A percentile compares a stretch with the other conserved stretches of the same genome.
These are phyloP conservation scores for Enteromius argenteus DNA, from an alignment of 2,797 vertebrate genomes.

Conservation along the genomic window DNA sequence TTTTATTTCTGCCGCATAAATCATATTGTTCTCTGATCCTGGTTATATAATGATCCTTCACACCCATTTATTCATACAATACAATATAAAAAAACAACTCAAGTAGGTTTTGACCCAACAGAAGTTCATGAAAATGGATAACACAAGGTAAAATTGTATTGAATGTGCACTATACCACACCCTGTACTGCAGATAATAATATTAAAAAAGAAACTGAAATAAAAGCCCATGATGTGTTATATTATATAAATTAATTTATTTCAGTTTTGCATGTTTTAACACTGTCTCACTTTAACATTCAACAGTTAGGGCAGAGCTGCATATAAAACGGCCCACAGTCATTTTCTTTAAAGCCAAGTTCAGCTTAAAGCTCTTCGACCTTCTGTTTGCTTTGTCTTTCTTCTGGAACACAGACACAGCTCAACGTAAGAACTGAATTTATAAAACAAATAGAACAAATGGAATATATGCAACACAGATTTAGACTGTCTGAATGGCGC, in stretches of 20 bases:
- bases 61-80: constrained; percentile 1
- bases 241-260: not conserved
- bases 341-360: not conserved
- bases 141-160: not conserved
- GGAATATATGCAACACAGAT: not conserved
- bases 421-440: not conserved
- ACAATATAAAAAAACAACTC: not conserved
- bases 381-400: constrained; percentile 1
- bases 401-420: not conserved
- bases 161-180: not conserved
- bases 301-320: not conserved
- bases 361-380: not conserved
- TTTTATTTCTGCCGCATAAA: constrained; percentile 21
- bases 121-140: not conserved
- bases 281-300: not conserved
- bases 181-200: not conserved
- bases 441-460: not conserved
- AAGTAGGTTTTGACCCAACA: not conserved
- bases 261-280: not conserved
- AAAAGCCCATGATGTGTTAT: not conserved
- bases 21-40: not conserved
- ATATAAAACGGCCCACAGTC: not conserved
- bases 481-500: not conserved
- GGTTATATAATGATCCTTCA: constrained; percentile 1
- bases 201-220: not conserved